Base-by-base conservation (phyloP, 1,140 invertebrate species). In the Cydia splendana region DNA sequence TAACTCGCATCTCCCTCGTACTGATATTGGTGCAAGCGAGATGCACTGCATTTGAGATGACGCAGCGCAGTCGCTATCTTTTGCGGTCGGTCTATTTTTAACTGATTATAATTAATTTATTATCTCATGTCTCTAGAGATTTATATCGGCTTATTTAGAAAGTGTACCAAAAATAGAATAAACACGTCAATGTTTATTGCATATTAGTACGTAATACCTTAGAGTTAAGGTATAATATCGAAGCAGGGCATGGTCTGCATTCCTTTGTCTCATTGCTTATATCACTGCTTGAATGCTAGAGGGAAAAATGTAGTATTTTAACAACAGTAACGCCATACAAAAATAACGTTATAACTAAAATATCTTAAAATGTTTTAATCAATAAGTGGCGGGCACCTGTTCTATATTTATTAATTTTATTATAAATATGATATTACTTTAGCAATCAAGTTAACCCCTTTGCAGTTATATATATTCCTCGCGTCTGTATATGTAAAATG, bases 201-300 rank as follows among this genome's bases (percentile, higher is more conserved):
- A 57, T 57, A n/a, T 57, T 57, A 57, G 53, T 18, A 57, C 53
- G 15, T 57, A 57, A 57, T 57, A 57, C 53, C 53, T 20, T 62
- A 62, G 57, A 12, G 1, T 62, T 62, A 62, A 62, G 57, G 57
- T 62, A 62, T 24, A 62, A 24, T 62, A 62, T 24, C 9, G 57
- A 12, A 62, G 34, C 34, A 34, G 4, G 34, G 34, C 34, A 20
- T 20, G 20, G 57, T n/a, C 15, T 62, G 18, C 7, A 62, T 24
- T 20, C 20, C 15, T 62, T 20, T 7, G 7, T 24, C 20, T 62
- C 18, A 24, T 62, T 24, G 51, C n/a, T 53, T 53, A 45, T 15
- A 48, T 48, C 9, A 42, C 7, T 48, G 45, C 45, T 15, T 48
- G 12, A 48, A 48, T 48, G 45, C 45, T 13, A 15, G 45, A 48